Conservation (phyloP, 2,888 invertebrate genomes). For the Brachylomia viminalis region DNA sequence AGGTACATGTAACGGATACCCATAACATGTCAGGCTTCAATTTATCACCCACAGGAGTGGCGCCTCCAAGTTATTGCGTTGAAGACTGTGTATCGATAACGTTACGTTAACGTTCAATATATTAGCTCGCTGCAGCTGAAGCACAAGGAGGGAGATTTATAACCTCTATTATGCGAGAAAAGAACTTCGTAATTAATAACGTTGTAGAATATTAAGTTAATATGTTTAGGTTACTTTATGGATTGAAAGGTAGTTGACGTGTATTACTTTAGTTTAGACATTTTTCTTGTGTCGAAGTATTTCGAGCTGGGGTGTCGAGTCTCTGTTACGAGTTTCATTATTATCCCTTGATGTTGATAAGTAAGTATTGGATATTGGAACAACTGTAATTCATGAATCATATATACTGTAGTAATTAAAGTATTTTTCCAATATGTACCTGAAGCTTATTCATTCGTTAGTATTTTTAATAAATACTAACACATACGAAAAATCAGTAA, state of each 20-base stretch:
- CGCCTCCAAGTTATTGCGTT: constrained; percentile 15
- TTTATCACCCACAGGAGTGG: constrained; percentile 5
- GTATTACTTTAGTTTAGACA: not conserved
- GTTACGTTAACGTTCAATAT: constrained; percentile 14
- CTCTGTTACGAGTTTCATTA: not conserved
- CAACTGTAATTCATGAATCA: not conserved
- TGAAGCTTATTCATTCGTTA: not conserved
- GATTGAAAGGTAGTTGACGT: not conserved
- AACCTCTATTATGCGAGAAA: constrained; percentile 1
- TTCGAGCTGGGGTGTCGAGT: not conserved
- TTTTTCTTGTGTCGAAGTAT: not conserved
- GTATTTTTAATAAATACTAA: not conserved
- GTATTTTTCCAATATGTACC: not conserved
- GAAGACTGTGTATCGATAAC: constrained; percentile 29
- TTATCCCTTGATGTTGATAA: not conserved
- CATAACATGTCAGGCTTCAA: constrained; percentile 18
- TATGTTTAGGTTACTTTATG: not conserved
- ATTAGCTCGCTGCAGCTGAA: not conserved
- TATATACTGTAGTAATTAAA: not conserved
- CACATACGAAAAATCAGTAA: not conserved
- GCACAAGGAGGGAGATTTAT: constrained; percentile 34
- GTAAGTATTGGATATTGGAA: not conserved
- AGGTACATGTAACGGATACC: not conserved
- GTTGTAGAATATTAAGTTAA: not conserved
- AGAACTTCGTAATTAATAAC: constrained; percentile 19